A percentile compares a stretch with the other conserved stretches of the same genome.
Conservation (phyloP, 2,113 vertebrate genomes). For the Brachirus orientalis region DNA sequence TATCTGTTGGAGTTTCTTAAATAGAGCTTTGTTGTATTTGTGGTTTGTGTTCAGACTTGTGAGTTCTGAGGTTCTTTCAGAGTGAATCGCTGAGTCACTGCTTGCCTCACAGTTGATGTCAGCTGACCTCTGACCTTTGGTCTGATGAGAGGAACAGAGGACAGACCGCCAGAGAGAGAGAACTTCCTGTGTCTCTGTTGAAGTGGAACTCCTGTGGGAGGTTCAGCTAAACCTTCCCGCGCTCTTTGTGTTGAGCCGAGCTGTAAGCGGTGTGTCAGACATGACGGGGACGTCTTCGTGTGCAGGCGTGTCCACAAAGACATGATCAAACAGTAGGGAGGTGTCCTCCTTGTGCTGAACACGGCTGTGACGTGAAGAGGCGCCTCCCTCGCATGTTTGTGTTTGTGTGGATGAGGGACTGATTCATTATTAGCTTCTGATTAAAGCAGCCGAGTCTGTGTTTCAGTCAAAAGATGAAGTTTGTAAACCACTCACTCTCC, state of each 20-base stretch:
- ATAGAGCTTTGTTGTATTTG: no score
- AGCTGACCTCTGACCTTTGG: slow-evolving; percentile 20
- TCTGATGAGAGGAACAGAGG: not conserved
- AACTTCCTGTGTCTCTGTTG: slow-evolving; percentile 21
- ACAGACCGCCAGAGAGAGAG: no score
- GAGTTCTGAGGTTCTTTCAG: no score
- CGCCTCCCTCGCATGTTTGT: no score
- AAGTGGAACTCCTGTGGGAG: not conserved
- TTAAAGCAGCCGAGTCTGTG: no score
- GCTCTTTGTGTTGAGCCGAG: not conserved
- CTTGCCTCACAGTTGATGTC: not conserved
- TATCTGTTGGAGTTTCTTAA: no score
- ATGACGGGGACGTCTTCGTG: not conserved
- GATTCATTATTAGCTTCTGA: no score
- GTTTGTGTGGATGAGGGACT: no score
- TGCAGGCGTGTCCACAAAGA: slow-evolving; percentile 3
- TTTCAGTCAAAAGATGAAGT: no score
- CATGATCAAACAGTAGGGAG: slow-evolving; percentile 36
- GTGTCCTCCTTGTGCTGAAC: slow-evolving; percentile 21
- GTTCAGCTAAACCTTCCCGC: slow-evolving; percentile 7
- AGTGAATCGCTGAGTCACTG: not conserved
- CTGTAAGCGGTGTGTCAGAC: not conserved
- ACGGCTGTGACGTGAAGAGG: no score
- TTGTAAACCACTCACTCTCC: no score
- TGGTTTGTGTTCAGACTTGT: no score